Evolutionary conservation across 1,140 invertebrate genomes (phyloP).

Genomic region (Stratiolaelaps scimitus): DNA sequence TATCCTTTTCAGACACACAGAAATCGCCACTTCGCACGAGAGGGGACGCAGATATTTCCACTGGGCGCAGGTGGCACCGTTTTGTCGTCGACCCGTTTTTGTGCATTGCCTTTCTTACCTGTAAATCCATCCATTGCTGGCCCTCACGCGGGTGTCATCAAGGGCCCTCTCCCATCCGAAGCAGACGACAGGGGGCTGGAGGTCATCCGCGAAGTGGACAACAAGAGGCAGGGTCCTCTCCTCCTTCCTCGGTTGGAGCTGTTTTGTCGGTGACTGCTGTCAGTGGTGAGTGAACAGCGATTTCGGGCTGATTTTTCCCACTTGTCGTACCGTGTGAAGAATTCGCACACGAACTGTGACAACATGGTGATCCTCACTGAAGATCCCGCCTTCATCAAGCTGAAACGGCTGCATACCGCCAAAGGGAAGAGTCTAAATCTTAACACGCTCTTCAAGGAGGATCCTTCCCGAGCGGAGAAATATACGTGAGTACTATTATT

Average conservation of each 20-base stretch:
- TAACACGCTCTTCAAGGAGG: constrained; percentile 57
- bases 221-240: neutral
- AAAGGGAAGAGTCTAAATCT: constrained; percentile 60
- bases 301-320: neutral
- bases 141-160: too few relatives aligned
- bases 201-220: neutral
- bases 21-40: too few relatives aligned
- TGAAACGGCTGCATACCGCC: constrained; percentile 56
- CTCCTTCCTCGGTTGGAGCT: neutral
- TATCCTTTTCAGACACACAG: too few relatives aligned
- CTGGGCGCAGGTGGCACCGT: too few relatives aligned
- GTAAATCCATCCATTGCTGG: too few relatives aligned
- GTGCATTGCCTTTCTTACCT: too few relatives aligned
- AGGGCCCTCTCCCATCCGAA: too few relatives aligned
- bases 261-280: neutral
- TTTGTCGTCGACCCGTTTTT: too few relatives aligned
- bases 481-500: constrained; percentile 52
- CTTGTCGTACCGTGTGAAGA: neutral
- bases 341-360: neutral
- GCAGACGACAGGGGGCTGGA: too few relatives aligned
- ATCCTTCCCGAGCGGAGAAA: constrained; percentile 62
- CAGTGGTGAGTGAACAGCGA: neutral
- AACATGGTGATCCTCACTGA: constrained; percentile 44
- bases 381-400: constrained; percentile 55
- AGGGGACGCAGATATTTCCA: too few relatives aligned